phyloP scores from a whole-genome alignment of 1,140 invertebrate genomes.

The Micrasema minimum region DNA sequence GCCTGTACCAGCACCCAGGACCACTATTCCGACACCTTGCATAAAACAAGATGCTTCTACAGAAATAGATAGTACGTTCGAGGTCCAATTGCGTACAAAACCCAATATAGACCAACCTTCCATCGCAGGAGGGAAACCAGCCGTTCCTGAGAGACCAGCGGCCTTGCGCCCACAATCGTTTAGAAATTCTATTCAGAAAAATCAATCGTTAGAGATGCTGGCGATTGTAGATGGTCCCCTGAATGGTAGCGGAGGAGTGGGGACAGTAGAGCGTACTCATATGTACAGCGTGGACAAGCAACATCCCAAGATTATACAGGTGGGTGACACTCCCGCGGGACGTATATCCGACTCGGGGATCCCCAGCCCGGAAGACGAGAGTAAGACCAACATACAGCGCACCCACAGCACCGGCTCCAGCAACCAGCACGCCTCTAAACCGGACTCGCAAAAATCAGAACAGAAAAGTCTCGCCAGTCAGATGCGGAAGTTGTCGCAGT shows the following conservation, averaged over 20 bases:
- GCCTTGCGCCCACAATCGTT: slow-evolving; percentile 72
- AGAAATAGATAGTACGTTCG: slow-evolving; percentile 45
- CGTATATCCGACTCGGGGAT: slow-evolving; percentile 39
- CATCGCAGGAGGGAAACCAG: slow-evolving; percentile 68
- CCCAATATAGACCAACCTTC: slow-evolving; percentile 6
- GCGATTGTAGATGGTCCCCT: slow-evolving; percentile 43
- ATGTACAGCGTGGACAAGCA: slow-evolving; percentile 77
- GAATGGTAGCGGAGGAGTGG: slow-evolving; percentile 35
- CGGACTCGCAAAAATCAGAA: slow-evolving; percentile 58
- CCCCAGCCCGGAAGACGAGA: slow-evolving; percentile 53
- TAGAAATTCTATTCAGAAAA: slow-evolving; percentile 56
- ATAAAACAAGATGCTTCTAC: slow-evolving; percentile 24
- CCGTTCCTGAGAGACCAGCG: slow-evolving; percentile 77
- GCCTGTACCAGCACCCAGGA: slow-evolving; percentile 40
- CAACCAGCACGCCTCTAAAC: slow-evolving; percentile 5
- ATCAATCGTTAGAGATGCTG: slow-evolving; percentile 54
- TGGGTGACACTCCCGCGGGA: slow-evolving; percentile 55
- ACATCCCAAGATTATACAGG: slow-evolving; percentile 75
- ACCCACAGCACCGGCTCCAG: slow-evolving; percentile 62
- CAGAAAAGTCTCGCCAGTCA: slow-evolving; percentile 58
- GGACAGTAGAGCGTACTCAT: slow-evolving; percentile 71
- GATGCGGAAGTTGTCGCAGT: slow-evolving; percentile 62
- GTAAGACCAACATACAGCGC: slow-evolving; percentile 58
- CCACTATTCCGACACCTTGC: slow-evolving; percentile 21
- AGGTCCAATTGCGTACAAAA: slow-evolving; percentile 58